phyloP scores from a whole-genome alignment of 2,888 invertebrate species.

The Bombyx huttoni region DNA sequence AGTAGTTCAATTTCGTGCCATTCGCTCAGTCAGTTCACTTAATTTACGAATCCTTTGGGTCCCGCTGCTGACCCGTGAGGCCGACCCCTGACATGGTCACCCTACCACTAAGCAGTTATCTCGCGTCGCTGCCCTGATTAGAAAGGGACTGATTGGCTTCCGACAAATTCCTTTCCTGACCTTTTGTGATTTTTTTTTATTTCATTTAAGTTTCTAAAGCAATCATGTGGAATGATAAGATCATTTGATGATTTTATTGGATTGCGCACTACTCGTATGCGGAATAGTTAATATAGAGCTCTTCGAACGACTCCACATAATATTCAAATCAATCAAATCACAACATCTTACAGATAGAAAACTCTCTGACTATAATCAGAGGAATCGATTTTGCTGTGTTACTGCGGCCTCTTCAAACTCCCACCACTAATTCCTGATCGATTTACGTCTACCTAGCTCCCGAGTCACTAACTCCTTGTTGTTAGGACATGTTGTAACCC shows the following conservation, averaged over 20 bases:
- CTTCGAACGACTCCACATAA: no score
- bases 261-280: no score
- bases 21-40: background rate
- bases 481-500: no score
- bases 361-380: no score
- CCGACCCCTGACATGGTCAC: constrained; percentile 12
- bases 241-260: background rate
- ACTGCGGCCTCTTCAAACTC: no score
- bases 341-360: no score
- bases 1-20: background rate
- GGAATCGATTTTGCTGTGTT: no score
- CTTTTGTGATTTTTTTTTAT: constrained; percentile 15
- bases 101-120: constrained; percentile 19
- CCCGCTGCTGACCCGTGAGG: constrained; percentile 14
- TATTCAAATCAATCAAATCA: no score
- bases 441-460: no score
- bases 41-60: constrained; percentile 14
- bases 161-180: constrained; percentile 15
- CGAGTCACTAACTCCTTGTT: no score
- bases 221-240: background rate
- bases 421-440: no score
- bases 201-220: background rate
- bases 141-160: constrained; percentile 21
- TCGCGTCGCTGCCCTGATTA: constrained; percentile 23
- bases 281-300: no score